phyloP scores from a whole-genome alignment of 1,140 invertebrate genomes.

The Procambarus virginalis region DNA sequence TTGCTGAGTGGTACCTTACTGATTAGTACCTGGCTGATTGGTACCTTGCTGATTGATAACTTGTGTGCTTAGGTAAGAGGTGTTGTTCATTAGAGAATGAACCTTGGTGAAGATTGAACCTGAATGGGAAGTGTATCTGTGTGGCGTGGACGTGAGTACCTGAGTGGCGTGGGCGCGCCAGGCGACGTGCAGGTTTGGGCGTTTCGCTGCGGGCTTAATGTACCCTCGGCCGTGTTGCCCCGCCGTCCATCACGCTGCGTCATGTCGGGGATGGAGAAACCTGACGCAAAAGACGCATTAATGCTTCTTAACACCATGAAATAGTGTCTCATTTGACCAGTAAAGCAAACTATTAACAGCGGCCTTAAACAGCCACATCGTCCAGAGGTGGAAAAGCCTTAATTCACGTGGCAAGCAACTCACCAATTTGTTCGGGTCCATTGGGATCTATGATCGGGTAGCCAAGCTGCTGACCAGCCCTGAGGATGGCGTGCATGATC shows the following conservation, averaged over 20 bases:
- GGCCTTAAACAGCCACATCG: no score
- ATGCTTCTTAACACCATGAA: no score
- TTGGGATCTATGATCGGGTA: background rate
- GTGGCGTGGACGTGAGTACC: background rate
- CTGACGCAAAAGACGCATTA: background rate
- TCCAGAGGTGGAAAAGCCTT: no score
- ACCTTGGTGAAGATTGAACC: no score
- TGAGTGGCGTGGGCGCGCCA: constrained; percentile 18
- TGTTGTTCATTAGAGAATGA: no score
- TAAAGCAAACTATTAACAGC: no score
- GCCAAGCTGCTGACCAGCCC: background rate
- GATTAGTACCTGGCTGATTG: no score
- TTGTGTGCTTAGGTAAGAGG: no score
- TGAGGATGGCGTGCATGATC: background rate
- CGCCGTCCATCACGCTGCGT: background rate
- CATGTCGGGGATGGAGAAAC: constrained; percentile 42
- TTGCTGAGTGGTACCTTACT: no score
- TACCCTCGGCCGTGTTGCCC: constrained; percentile 7
- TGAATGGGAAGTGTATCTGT: no score
- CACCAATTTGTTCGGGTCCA: background rate
- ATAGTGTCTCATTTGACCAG: no score
- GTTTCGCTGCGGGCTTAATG: background rate
- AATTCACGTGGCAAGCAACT: background rate
- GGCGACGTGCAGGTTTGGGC: constrained; percentile 21
- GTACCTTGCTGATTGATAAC: no score